phyloP scores from a whole-genome alignment of 2,888 invertebrate genomes.

The Eupelmus urozonus region DNA sequence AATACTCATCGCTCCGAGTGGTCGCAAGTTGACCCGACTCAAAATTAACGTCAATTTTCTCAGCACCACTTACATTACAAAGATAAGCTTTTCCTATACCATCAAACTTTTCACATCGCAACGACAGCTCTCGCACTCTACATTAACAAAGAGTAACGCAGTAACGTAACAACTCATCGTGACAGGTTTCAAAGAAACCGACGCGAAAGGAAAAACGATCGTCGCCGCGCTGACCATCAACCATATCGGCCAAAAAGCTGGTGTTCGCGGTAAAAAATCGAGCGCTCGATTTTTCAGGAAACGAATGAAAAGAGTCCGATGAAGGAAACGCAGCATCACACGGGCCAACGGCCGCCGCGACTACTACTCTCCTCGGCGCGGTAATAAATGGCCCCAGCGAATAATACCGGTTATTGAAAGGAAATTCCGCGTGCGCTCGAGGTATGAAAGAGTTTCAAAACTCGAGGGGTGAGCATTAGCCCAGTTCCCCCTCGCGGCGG shows the following conservation, averaged over 20 bases:
- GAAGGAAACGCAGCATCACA: not conserved
- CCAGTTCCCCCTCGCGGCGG: conserved; percentile 63
- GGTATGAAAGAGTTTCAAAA: conserved; percentile 67
- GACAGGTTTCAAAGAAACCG: not conserved
- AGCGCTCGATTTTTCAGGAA: conserved; percentile 37
- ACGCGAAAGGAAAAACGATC: not conserved
- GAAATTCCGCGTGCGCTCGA: conserved; percentile 61
- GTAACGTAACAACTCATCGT: not conserved
- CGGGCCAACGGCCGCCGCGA: not conserved
- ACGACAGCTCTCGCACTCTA: too few species aligned
- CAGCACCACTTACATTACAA: too few species aligned
- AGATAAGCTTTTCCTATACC: too few species aligned
- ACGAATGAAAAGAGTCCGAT: conserved; percentile 32
- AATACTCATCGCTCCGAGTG: not conserved
- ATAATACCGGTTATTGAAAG: conserved; percentile 71
- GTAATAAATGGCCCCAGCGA: conserved; percentile 66
- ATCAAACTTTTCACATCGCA: too few species aligned
- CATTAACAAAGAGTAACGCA: too few species aligned
- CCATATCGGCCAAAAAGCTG: not conserved
- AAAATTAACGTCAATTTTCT: too few species aligned
- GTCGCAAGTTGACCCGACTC: too few species aligned
- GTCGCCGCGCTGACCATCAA: too few species aligned
- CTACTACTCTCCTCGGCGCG: not conserved
- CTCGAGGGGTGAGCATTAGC: conserved; percentile 67
- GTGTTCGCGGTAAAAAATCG: conserved; percentile 32